Percentiles rank a stretch among this genome's conserved stretches.
These are phyloP conservation scores for Napeogenes sylphis DNA, from an alignment of 2,888 invertebrate genomes.

Conservation along the genomic window DNA sequence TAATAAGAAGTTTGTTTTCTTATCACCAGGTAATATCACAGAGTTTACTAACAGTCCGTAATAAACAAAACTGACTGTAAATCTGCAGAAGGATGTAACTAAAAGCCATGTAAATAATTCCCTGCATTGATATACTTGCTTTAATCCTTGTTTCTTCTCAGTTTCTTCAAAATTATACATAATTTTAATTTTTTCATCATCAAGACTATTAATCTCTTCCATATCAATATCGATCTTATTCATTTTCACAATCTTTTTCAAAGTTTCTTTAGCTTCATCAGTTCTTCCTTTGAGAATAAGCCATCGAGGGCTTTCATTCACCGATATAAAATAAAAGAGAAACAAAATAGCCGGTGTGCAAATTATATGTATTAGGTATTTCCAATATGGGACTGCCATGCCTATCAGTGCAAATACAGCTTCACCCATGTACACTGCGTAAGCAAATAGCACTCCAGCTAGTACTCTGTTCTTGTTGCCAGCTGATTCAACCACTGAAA, in stretches of 20 bases:
- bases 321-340: too few relatives aligned
- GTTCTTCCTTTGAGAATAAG: too few relatives aligned
- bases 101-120: slow-evolving; percentile 50
- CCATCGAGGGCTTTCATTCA: too few relatives aligned
- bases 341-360: slow-evolving; percentile 50
- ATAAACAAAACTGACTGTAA: slow-evolving; percentile 59
- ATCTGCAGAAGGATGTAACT: slow-evolving; percentile 45
- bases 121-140: slow-evolving; percentile 44
- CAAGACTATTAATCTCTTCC: too few relatives aligned
- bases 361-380: slow-evolving; percentile 50
- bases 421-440: slow-evolving; percentile 57
- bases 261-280: too few relatives aligned
- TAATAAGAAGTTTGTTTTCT: slow-evolving; percentile 60
- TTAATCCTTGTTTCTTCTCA: too few relatives aligned
- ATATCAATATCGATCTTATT: too few relatives aligned
- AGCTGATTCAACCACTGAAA: slow-evolving; percentile 60
- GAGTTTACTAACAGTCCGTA: slow-evolving; percentile 63
- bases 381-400: slow-evolving; percentile 60
- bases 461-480: slow-evolving; percentile 47
- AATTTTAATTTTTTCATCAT: too few relatives aligned
- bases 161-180: too few relatives aligned
- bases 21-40: slow-evolving; percentile 60
- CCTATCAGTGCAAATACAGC: slow-evolving; percentile 54
- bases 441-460: slow-evolving; percentile 56
- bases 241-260: too few relatives aligned